Conservation (phyloP, 2,888 invertebrate genomes). For the Pyrgus malvae region DNA sequence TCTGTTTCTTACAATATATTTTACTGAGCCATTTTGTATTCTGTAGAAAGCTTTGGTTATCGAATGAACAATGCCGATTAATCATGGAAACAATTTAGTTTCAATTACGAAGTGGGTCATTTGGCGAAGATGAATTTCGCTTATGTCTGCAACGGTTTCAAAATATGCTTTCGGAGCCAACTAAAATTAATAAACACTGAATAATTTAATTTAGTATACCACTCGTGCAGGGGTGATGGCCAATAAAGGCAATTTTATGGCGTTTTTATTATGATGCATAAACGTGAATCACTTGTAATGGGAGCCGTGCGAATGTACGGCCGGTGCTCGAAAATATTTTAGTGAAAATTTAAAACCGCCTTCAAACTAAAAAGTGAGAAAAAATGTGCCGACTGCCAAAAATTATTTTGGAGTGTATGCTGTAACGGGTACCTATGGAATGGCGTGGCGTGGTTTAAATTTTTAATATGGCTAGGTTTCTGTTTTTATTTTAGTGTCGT, state of each 20-base stretch:
- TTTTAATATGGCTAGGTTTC: too few relatives aligned
- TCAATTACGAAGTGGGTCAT: slow-evolving; percentile 49
- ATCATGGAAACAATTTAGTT: slow-evolving; percentile 34
- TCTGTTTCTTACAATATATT: neutral
- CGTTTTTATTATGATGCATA: slow-evolving; percentile 79
- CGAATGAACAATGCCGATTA: slow-evolving; percentile 13
- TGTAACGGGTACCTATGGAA: too few relatives aligned
- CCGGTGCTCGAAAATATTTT: slow-evolving; percentile 49
- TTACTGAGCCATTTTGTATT: slow-evolving; percentile 5
- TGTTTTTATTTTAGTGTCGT: too few relatives aligned
- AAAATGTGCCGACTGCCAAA: too few relatives aligned
- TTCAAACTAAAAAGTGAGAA: too few relatives aligned
- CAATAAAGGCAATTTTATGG: slow-evolving; percentile 77
- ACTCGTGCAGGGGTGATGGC: slow-evolving; percentile 72
- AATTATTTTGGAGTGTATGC: too few relatives aligned
- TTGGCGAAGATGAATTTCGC: slow-evolving; percentile 60
- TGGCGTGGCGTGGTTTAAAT: too few relatives aligned
- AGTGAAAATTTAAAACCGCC: neutral
- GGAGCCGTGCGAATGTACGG: slow-evolving; percentile 52
- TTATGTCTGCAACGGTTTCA: slow-evolving; percentile 61
- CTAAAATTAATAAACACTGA: slow-evolving; percentile 75
- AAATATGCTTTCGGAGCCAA: slow-evolving; percentile 68
- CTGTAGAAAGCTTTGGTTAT: slow-evolving; percentile 6
- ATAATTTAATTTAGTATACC: slow-evolving; percentile 75
- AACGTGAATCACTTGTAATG: slow-evolving; percentile 75